Evolutionary conservation across 2,113 vertebrate species (phyloP).

Genomic region (Panthera leo): DNA sequence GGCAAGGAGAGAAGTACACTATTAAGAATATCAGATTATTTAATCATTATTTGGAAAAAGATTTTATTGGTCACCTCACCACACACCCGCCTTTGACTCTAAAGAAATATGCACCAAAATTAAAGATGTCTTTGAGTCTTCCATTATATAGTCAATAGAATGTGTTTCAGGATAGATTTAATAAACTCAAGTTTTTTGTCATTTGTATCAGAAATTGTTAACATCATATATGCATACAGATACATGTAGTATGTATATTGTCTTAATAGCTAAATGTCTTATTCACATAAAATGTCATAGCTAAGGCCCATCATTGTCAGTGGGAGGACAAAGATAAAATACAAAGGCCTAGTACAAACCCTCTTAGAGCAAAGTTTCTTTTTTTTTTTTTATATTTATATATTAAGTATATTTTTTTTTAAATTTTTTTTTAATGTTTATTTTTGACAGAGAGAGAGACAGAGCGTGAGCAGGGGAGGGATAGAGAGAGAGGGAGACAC

Average conservation of each 20-base stretch:
- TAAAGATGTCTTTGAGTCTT: neutral
- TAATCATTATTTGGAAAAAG: neutral
- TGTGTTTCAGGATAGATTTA: constrained; percentile 22
- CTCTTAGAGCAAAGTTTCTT: neutral
- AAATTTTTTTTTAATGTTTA: too few species aligned
- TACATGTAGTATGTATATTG: neutral
- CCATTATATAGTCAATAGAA: neutral
- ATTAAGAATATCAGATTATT: constrained; percentile 35
- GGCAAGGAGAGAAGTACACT: neutral
- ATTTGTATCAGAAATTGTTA: constrained; percentile 42
- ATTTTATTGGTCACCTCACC: neutral
- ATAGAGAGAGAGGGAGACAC: too few species aligned
- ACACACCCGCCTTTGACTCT: neutral
- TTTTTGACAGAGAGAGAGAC: too few species aligned
- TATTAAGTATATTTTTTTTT: too few species aligned
- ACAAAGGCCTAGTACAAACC: neutral
- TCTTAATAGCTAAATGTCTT: constrained; percentile 36
- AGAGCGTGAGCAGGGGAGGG: too few species aligned
- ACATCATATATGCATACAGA: neutral
- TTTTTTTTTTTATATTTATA: too few species aligned
- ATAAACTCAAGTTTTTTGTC: neutral
- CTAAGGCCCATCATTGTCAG: neutral
- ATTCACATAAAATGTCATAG: neutral
- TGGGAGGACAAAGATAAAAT: neutral
- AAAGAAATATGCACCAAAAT: neutral